Evolutionary conservation across 2,888 invertebrate genomes (phyloP).

Genomic region (Alentia gelatinosa): DNA sequence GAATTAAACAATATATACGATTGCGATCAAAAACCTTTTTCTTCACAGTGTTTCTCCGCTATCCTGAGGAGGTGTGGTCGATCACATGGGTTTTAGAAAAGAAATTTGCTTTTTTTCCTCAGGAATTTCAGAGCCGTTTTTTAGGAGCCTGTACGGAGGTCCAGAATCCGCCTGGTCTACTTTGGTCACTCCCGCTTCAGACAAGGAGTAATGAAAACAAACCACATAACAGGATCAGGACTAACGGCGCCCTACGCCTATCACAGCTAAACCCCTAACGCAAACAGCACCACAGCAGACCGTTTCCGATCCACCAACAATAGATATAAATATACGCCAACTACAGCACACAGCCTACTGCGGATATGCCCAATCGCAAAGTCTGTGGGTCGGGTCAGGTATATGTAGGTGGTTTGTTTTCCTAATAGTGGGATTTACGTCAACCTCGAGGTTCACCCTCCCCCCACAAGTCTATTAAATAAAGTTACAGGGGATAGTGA

Average conservation of each 20-base stretch:
- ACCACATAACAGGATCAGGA: neutral
- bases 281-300: neutral
- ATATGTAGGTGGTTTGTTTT: slow-evolving; percentile 8
- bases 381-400: neutral
- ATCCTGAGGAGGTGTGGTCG: no score
- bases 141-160: no score
- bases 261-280: neutral
- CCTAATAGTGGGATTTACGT: neutral
- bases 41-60: no score
- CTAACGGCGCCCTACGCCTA: neutral
- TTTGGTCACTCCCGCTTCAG: neutral
- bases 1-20: no score
- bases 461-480: neutral
- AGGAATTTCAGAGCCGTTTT: no score
- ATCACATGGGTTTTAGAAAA: no score
- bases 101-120: no score
- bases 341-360: neutral
- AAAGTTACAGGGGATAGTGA: neutral
- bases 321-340: neutral
- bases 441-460: no score
- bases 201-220: neutral
- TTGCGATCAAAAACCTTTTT: no score
- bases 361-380: neutral
- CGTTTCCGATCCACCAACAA: neutral
- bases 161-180: neutral